Conservation (phyloP, 2,113 vertebrate genomes). For the Tichodroma muraria region DNA sequence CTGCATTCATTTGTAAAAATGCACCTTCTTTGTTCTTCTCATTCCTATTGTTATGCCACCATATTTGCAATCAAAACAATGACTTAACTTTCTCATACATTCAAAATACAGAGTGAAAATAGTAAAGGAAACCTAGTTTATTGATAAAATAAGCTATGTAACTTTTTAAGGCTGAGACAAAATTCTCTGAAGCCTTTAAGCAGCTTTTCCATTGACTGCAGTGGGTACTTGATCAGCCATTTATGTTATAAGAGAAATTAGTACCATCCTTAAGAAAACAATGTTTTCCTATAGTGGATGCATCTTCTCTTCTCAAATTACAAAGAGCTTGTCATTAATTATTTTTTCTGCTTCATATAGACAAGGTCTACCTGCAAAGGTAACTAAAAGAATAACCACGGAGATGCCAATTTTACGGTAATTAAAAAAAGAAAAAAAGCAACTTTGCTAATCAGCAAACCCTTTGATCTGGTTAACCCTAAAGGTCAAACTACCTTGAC, state of each 20-base stretch:
- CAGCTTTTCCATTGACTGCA: background rate
- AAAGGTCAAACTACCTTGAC: conserved; percentile 75
- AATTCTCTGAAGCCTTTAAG: background rate
- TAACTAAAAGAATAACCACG: conserved; percentile 15
- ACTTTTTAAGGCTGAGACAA: background rate
- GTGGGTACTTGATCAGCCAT: background rate
- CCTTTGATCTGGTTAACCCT: conserved; percentile 80
- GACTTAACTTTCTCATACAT: background rate
- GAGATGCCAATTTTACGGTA: conserved; percentile 67
- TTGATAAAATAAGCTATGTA: background rate
- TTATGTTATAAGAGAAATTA: background rate
- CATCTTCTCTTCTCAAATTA: background rate
- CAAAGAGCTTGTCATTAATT: conserved; percentile 21
- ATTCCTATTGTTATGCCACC: background rate
- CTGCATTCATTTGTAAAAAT: background rate
- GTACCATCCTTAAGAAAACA: background rate
- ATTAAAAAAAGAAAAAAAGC: conserved; percentile 62
- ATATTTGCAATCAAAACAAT: background rate
- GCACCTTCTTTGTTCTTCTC: background rate
- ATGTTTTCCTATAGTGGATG: background rate
- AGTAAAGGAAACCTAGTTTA: background rate
- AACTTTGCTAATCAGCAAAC: conserved; percentile 60
- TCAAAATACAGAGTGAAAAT: background rate
- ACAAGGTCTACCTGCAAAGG: conserved; percentile 57
- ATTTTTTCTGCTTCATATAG: background rate